A percentile compares a stretch with the other conserved stretches of the same genome.
phyloP scores from a whole-genome alignment of 2,113 vertebrate species.

The Scatophagus argus region DNA sequence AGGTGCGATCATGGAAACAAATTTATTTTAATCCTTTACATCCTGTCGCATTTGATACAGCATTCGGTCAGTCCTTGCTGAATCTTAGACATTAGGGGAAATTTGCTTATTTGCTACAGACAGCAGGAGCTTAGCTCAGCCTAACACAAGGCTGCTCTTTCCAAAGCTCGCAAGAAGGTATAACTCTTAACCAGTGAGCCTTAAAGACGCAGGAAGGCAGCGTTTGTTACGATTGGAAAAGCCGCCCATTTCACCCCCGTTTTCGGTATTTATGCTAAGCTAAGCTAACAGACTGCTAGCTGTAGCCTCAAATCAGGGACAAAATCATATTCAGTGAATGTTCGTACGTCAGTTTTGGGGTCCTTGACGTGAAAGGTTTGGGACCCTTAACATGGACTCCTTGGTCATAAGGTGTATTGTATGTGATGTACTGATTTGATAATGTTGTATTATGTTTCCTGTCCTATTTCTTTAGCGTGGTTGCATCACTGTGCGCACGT shows the following conservation, averaged over 20 bases:
- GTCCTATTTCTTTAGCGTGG: too few species aligned
- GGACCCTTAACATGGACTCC: neutral
- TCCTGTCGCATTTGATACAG: neutral
- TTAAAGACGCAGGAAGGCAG: too few species aligned
- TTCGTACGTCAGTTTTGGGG: too few species aligned
- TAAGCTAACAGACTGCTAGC: conserved; percentile 3
- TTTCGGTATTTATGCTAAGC: neutral
- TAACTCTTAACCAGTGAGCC: too few species aligned
- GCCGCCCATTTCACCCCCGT: too few species aligned
- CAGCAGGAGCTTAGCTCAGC: neutral
- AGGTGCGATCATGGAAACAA: neutral
- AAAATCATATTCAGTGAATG: too few species aligned
- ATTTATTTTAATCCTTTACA: neutral
- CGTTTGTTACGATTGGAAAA: too few species aligned
- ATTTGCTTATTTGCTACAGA: neutral
- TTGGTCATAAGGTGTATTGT: neutral
- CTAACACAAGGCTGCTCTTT: conserved; percentile 13
- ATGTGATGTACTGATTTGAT: too few species aligned
- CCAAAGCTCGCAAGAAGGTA: too few species aligned
- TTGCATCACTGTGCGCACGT: neutral
- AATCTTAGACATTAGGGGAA: neutral
- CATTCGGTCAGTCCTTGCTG: neutral
- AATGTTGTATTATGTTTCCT: too few species aligned
- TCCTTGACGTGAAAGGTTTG: too few species aligned
- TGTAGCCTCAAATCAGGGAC: too few species aligned